Conservation (phyloP, 1,140 invertebrate genomes). For the Nixonia krombeini region DNA sequence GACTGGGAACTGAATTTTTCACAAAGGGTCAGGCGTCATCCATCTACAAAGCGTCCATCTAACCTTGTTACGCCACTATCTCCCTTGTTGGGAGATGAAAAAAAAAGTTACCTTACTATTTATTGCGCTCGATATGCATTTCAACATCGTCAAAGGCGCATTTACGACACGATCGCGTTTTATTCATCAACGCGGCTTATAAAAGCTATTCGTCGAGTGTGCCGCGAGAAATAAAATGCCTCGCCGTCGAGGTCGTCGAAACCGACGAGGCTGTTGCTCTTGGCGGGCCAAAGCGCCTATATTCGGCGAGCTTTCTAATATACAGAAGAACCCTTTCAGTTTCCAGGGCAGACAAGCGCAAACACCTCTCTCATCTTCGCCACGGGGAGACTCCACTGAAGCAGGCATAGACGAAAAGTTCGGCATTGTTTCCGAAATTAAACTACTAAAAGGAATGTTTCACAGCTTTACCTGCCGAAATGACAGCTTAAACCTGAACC, state of each 20-base stretch:
- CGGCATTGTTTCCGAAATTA: constrained; percentile 59
- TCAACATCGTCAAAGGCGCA: too few species aligned
- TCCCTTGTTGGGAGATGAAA: too few species aligned
- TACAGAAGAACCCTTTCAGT: constrained; percentile 62
- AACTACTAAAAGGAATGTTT: constrained; percentile 48
- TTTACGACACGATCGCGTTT: too few species aligned
- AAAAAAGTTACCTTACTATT: too few species aligned
- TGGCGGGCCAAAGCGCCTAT: constrained; percentile 26
- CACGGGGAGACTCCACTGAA: constrained; percentile 30
- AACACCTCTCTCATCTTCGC: constrained; percentile 54
- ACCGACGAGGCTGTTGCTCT: constrained; percentile 48
- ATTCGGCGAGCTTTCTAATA: constrained; percentile 52
- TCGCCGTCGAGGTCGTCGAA: constrained; percentile 29
- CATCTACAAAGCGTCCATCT: background rate
- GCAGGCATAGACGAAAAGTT: constrained; percentile 49
- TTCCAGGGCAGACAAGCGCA: constrained; percentile 57
- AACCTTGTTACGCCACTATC: too few species aligned
- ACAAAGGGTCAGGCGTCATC: constrained; percentile 3
- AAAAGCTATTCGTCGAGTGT: too few species aligned
- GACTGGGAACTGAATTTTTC: constrained; percentile 15
- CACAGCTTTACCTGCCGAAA: constrained; percentile 45
- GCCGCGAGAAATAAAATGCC: constrained; percentile 19
- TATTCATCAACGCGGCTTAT: too few species aligned
- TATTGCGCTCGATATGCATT: too few species aligned
- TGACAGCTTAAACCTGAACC: constrained; percentile 35